Conservation (phyloP, 2,113 vertebrate genomes). For the Grus americana region DNA sequence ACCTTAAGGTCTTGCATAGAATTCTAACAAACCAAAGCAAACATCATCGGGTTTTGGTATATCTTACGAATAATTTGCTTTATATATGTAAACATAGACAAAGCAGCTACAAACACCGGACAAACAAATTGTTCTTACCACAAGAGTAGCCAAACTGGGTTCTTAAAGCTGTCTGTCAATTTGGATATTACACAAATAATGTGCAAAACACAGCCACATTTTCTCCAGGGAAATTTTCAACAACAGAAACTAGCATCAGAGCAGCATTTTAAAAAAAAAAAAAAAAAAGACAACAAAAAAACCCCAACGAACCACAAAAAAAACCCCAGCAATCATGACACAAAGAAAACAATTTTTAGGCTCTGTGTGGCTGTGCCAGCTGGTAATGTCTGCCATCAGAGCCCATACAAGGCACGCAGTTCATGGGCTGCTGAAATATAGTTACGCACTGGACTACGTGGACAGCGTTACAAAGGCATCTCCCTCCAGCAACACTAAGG, state of each 20-base stretch:
- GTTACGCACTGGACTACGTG: background rate
- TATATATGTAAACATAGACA: too few relatives aligned
- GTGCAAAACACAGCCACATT: background rate
- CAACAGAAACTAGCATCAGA: background rate
- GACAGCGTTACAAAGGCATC: background rate
- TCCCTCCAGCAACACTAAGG: background rate
- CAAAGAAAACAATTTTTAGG: background rate
- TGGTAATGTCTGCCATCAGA: background rate
- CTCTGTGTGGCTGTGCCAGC: background rate
- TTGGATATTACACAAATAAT: background rate
- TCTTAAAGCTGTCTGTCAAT: background rate
- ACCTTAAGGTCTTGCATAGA: background rate
- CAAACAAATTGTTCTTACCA: background rate
- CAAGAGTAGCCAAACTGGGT: background rate
- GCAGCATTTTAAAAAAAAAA: background rate
- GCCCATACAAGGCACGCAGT: too few relatives aligned
- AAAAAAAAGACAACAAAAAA: background rate
- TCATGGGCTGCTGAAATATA: background rate
- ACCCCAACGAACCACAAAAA: background rate
- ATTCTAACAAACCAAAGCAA: background rate
- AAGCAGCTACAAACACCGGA: background rate
- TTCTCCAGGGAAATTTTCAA: background rate
- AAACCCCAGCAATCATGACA: background rate
- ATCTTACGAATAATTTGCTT: background rate
- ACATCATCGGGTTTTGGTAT: background rate